phyloP scores from a whole-genome alignment of 2,888 invertebrate genomes.

The Cheilosia grossa region DNA sequence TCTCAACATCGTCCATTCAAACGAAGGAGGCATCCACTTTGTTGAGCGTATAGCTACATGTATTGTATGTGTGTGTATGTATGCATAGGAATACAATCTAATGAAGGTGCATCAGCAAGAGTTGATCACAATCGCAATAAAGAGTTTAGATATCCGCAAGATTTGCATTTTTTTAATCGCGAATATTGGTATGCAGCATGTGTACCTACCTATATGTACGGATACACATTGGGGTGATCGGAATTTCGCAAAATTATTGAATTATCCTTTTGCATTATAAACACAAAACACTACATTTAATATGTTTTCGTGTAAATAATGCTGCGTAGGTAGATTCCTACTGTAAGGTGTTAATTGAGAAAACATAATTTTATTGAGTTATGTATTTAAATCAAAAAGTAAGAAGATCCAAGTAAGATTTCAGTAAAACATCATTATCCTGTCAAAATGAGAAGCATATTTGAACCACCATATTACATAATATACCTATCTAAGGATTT shows the following conservation, averaged over 20 bases:
- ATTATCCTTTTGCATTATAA: too few species aligned
- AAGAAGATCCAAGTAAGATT: too few species aligned
- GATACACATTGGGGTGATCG: neutral
- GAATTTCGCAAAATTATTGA: too few species aligned
- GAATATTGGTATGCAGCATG: conserved; percentile 8
- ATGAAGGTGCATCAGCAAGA: conserved; percentile 38
- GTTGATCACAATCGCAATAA: conserved; percentile 27
- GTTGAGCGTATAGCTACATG: neutral
- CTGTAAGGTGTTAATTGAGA: too few species aligned
- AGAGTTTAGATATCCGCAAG: conserved; percentile 78
- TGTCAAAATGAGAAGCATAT: neutral
- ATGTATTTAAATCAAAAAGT: too few species aligned
- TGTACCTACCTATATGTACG: neutral
- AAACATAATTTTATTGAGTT: too few species aligned
- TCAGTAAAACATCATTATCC: neutral
- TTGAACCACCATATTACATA: neutral
- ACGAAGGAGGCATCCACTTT: neutral
- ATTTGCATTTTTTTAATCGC: conserved; percentile 79
- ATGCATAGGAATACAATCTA: neutral
- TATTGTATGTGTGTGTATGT: too few species aligned
- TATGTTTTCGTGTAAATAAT: too few species aligned
- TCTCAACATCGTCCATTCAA: conserved; percentile 20
- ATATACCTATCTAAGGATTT: conserved; percentile 14
- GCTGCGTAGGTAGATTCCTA: too few species aligned
- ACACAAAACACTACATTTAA: too few species aligned